Evolutionary conservation across 2,797 vertebrate species (phyloP).

Genomic region (Sebastes steindachneri): DNA sequence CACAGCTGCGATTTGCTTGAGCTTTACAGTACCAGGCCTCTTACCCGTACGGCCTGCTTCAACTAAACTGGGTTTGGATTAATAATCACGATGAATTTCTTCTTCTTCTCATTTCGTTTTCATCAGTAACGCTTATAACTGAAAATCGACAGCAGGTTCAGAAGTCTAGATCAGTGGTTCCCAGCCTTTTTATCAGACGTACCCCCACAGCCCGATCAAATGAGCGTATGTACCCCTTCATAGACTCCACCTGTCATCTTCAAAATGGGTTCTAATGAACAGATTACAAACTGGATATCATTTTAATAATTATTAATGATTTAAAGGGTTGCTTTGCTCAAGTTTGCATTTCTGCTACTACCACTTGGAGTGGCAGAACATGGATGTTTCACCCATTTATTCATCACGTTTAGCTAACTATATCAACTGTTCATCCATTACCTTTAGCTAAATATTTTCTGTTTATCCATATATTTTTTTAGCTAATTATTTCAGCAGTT

Average conservation of each 20-base stretch:
- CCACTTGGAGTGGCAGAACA: background rate
- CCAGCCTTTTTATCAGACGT: background rate
- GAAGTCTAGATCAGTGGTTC: background rate
- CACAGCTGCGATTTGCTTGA: constrained; percentile 61
- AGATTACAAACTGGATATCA: background rate
- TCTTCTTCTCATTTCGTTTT: background rate
- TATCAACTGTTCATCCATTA: background rate
- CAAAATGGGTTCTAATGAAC: background rate
- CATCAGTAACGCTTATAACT: background rate
- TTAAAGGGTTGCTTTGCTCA: background rate
- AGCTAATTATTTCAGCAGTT: background rate
- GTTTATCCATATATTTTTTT: no score
- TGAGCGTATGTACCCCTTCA: background rate
- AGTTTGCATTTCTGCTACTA: background rate
- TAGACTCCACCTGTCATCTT: background rate
- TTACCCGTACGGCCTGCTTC: background rate
- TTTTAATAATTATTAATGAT: background rate
- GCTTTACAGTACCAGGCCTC: constrained; percentile 44
- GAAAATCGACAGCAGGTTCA: background rate
- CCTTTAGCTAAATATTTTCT: no score
- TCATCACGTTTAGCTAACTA: background rate
- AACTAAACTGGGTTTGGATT: constrained; percentile 9
- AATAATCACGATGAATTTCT: constrained; percentile 6
- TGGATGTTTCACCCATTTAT: background rate
- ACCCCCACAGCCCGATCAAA: background rate